Base-by-base conservation (phyloP, 2,888 invertebrate species). In the Abscondita cerata region DNA sequence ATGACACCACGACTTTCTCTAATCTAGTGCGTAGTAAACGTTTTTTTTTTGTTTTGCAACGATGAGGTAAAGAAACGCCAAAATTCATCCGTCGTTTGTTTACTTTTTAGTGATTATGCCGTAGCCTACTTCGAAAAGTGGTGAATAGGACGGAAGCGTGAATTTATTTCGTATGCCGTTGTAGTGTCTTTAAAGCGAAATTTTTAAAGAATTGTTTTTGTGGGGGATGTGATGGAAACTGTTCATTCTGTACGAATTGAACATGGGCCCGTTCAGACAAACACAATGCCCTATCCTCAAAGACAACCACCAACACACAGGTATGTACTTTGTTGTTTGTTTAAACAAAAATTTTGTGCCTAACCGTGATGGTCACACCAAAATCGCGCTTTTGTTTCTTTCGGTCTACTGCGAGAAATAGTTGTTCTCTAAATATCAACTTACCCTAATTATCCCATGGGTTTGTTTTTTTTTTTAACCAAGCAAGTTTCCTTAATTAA, bases 271-370 rank as follows among this genome's bases (percentile, higher is more conserved):
- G 77, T 79, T 72, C 78, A 78, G 76, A 77, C 79, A 73, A 78
- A 77, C 74, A 77, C 78, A 72, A 80, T 81, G 81, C 78, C 80
- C 74, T 81, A 79, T 73, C 73, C 81, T 72, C 81, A 80, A 76
- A 77, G 80, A 73, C 80, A 80, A 74, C 77, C 79, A 69, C 75
- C 74, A 70, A 78, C 76, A 70, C 79, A 79, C 70, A 79, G 80
- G 80, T 80, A 70, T 75, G 76, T 36, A 36, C 11, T 36, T 36
- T 6, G 9, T 31, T 31, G 31, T 31, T 31, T 31, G n/a, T 25
- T 25, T 25, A 25, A 25, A 25, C 6, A 25, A 25, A 25, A n/a
- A n/a, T n/a, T n/a, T n/a, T n/a, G n/a, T n/a, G n/a, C n/a, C n/a
- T n/a, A n/a, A n/a, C n/a, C n/a, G n/a, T n/a, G n/a, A n/a, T n/a